Conservation (phyloP, 2,888 invertebrate species). For the Diarsia dahlii region DNA sequence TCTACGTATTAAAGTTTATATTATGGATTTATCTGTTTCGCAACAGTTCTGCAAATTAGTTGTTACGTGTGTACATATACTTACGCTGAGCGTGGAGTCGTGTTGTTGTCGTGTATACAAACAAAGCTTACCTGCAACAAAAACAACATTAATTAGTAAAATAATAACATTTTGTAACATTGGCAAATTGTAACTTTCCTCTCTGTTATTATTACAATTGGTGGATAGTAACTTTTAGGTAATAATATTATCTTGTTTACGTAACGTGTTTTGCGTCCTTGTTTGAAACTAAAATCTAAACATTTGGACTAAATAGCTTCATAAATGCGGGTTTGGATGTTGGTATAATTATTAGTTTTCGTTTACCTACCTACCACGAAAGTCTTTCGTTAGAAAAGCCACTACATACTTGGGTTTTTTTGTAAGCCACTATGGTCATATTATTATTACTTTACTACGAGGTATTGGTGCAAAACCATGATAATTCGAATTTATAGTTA, state of each 20-base stretch:
- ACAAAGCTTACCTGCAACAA: constrained; percentile 72
- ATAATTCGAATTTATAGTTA: constrained; percentile 3
- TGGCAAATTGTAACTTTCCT: constrained; percentile 28
- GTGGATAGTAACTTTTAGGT: constrained; percentile 18
- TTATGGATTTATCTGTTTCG: neutral
- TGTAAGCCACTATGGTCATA: neutral
- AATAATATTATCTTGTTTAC: constrained; percentile 34
- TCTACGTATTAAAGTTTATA: neutral
- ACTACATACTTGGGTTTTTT: neutral
- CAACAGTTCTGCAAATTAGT: constrained; percentile 18
- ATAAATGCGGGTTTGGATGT: constrained; percentile 15
- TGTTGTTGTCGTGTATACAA: constrained; percentile 19
- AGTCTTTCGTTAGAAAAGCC: too few species aligned
- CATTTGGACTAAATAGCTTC: constrained; percentile 34
- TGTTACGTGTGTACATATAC: constrained; percentile 24
- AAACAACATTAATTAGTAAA: constrained; percentile 60
- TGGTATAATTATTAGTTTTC: constrained; percentile 1
- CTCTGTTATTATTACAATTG: constrained; percentile 22
- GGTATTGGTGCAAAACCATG: neutral
- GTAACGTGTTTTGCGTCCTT: constrained; percentile 9
- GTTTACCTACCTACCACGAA: neutral
- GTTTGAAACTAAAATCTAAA: constrained; percentile 44
- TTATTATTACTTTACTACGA: neutral
- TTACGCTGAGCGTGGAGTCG: constrained; percentile 16
- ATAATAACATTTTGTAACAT: constrained; percentile 20